Percentiles rank a stretch among this genome's conserved stretches.
Conservation (phyloP, 2,888 invertebrate genomes). For the Meandrusa payeni region DNA sequence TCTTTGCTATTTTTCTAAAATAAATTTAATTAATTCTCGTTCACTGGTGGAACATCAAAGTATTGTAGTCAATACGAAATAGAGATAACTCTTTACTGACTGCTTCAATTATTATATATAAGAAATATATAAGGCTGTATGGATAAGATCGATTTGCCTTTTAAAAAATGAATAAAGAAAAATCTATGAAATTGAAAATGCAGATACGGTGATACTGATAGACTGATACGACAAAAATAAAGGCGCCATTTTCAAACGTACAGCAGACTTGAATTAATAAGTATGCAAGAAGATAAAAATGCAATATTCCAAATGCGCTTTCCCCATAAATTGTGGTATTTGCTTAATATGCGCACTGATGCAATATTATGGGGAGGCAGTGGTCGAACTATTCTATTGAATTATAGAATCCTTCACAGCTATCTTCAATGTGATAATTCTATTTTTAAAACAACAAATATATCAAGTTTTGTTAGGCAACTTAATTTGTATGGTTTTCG, state of each 20-base stretch:
- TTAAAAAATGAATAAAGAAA: no score
- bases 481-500: constrained; percentile 83
- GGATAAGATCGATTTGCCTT: no score
- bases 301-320: constrained; percentile 79
- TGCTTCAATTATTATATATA: no score
- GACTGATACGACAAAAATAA: no score
- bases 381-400: constrained; percentile 81
- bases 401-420: constrained; percentile 79
- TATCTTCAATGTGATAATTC: constrained; percentile 76
- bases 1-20: no score
- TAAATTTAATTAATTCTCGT: no score
- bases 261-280: background rate
- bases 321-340: constrained; percentile 84
- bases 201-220: no score
- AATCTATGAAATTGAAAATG: no score
- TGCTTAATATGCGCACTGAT: constrained; percentile 79
- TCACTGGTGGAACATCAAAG: no score
- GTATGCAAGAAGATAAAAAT: constrained; percentile 67
- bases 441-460: constrained; percentile 82
- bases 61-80: no score
- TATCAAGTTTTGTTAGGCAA: constrained; percentile 83
- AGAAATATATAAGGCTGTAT: no score
- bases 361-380: constrained; percentile 83
- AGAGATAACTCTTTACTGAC: no score
- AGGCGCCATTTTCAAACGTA: constrained; percentile 25